These are phyloP conservation scores for Drosophila buzzatii DNA, from an alignment of 2,888 invertebrate species.

Conservation along the genomic window DNA sequence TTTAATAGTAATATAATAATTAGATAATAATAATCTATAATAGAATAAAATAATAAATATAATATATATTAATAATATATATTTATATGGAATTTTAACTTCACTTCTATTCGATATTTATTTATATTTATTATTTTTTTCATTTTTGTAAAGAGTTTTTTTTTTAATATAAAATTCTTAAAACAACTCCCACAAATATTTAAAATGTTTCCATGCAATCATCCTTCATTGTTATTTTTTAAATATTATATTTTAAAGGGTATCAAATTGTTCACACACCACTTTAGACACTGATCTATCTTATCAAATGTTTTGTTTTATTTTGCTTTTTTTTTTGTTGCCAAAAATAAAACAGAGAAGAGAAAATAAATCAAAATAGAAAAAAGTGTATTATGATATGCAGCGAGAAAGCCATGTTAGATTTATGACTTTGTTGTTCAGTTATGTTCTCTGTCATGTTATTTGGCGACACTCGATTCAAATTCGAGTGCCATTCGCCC, in stretches of 20 bases:
- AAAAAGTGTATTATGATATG: constrained; percentile 25
- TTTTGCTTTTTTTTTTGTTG: constrained; percentile 10
- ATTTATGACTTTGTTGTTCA: constrained; percentile 49
- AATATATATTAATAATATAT: too few relatives aligned
- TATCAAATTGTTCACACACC: constrained; percentile 17
- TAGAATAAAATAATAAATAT: too few relatives aligned
- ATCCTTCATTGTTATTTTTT: constrained; percentile 10
- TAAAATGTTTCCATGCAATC: not conserved
- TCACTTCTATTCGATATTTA: too few relatives aligned
- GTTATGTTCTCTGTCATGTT: not conserved
- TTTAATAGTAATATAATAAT: too few relatives aligned
- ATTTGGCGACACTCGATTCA: not conserved
- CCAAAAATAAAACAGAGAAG: constrained; percentile 21
- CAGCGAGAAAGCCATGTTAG: constrained; percentile 8
- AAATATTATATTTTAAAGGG: constrained; percentile 21
- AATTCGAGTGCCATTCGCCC: constrained; percentile 13
- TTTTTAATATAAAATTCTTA: too few relatives aligned
- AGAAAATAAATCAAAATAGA: constrained; percentile 13
- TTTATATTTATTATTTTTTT: too few relatives aligned
- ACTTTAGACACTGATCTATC: constrained; percentile 32
- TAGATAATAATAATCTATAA: too few relatives aligned
- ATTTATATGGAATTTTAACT: too few relatives aligned
- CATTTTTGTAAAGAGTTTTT: too few relatives aligned
- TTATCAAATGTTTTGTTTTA: constrained; percentile 40
- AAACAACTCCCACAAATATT: not conserved